Evolutionary conservation across 2,888 invertebrate species (phyloP).

Genomic region (Tubiluchus corallicola): DNA sequence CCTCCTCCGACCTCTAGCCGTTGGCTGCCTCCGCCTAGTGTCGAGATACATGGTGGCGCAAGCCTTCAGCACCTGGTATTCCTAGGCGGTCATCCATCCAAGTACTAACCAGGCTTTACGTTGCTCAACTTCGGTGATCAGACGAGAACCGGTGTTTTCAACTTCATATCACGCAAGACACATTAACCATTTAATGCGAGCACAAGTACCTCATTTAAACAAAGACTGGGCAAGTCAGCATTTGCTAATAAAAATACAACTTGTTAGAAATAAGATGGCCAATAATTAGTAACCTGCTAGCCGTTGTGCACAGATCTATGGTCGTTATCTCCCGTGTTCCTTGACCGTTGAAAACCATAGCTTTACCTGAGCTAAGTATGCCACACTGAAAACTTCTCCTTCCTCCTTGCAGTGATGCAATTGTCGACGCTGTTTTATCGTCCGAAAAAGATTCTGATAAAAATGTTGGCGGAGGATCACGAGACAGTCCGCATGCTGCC

Average conservation of each 20-base stretch:
- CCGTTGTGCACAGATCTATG: constrained; percentile 26
- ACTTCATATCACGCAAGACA: too few relatives aligned
- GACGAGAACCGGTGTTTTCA: too few relatives aligned
- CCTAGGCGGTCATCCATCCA: too few relatives aligned
- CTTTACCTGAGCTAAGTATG: constrained; percentile 25
- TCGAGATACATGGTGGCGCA: too few relatives aligned
- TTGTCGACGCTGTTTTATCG: not conserved
- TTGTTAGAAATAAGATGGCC: not conserved
- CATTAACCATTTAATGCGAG: too few relatives aligned
- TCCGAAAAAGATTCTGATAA: constrained; percentile 15
- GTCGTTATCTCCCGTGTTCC: constrained; percentile 22
- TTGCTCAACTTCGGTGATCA: too few relatives aligned
- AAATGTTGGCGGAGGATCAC: constrained; percentile 16
- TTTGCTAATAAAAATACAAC: not conserved
- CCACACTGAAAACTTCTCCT: constrained; percentile 26
- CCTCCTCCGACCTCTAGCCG: too few relatives aligned
- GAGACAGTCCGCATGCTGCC: constrained; percentile 19
- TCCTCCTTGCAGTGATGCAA: constrained; percentile 19
- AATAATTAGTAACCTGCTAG: constrained; percentile 17
- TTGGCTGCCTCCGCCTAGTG: too few relatives aligned
- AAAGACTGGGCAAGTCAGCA: too few relatives aligned
- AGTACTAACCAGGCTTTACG: too few relatives aligned
- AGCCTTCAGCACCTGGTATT: too few relatives aligned
- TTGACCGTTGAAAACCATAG: constrained; percentile 24
- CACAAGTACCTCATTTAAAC: too few relatives aligned